Base-by-base conservation (phyloP, 2,797 vertebrate genomes). In the Sebastiscus tertius region DNA sequence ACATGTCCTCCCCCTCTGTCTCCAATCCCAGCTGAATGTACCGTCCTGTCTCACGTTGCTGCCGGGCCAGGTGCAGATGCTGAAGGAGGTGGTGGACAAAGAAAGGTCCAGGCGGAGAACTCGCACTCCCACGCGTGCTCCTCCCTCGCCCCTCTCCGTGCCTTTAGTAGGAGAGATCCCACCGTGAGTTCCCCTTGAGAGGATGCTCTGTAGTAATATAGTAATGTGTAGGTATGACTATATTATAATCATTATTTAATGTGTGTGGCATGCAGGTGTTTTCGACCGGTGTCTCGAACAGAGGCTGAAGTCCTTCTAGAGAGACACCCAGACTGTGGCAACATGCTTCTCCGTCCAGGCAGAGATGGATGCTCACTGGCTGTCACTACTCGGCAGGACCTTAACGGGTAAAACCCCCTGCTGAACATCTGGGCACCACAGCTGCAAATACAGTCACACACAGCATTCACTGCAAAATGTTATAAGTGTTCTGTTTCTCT, bases 301-400 rank as follows among this genome's bases (percentile, higher is more conserved):
- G 97, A 99, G 86, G 97, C 97, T 0, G 96, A 97, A 79, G 92
- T 94, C 64, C 95, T 98, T 16, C 89, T 98, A 75, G 97, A 97
- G 88, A 93, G 90, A 87, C 95, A 97, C 42, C 95, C 92, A 0
- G 96, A 95, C 58, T 93, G 95, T 26, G 97, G 97, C 27, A 97
- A 97, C 92, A 93, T 97, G 91, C 77, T 97, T 81, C 93, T 98
- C 59, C 94, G 96, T 22, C 97, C 97, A 0, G 95, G 97, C 9
- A 93, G 96, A 22, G 96, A 97, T 1, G 94, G 96, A 16, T 93
- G 85, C 16, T 96, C 94, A 0, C 61, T 97, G 55, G 96, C 97
- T 0, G 94, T 98, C 85, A 97, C 96, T 0, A 97, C 96, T 0
- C 92, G 97, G 8, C 97, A 97, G 91, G 94, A 94, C 70, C 91